Evolutionary conservation across 2,113 vertebrate species (phyloP), one percentile per base, ranked within the genome.

Genomic region (Solea solea): DNA sequence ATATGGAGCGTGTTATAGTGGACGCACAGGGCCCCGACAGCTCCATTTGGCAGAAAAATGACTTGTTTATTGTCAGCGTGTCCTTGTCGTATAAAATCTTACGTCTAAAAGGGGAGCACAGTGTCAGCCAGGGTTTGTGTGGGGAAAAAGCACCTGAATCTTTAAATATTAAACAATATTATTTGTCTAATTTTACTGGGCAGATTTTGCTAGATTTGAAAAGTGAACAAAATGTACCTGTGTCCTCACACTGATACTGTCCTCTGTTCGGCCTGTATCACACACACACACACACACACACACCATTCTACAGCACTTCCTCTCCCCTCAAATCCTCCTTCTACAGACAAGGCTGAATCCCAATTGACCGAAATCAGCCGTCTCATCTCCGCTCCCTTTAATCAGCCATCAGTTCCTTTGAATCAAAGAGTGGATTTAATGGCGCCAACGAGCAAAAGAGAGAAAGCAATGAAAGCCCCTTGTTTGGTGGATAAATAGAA

Each of bases 321-420:
- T 46, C 51, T 80, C 16, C 25, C 0, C 4, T 76, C 45, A 57
- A 5, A 64, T 48, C n/a, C 62, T 57, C 15, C 51, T 64, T 53
- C 58, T 9, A 64, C 25, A 72, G 15, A 25, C 72, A 14, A 57
- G 54, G 72, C 72, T 76, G 48, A 74, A 69, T 65, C 62, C 65
- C 11, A 25, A 80, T 16, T 64, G 61, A 64, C 71, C 54, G 42
- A 8, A 64, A 83, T 69, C 75, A 57, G 5, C 66, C 21, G n/a
- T 64, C 71, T 82, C 64, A 77, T 79, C 53, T 76, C 34, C 52
- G 9, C 27, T 39, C 51, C 25, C 74, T 83, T 85, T 82, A 68
- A 90, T 85, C 86, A 83, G 60, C 56, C 64, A 25, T 55, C 61
- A 7, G 27, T 28, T 55, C 71, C 69, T 69, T 72, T 83, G 75